phyloP scores from a whole-genome alignment of 2,888 invertebrate genomes.

The Temnothorax rugatulus region DNA sequence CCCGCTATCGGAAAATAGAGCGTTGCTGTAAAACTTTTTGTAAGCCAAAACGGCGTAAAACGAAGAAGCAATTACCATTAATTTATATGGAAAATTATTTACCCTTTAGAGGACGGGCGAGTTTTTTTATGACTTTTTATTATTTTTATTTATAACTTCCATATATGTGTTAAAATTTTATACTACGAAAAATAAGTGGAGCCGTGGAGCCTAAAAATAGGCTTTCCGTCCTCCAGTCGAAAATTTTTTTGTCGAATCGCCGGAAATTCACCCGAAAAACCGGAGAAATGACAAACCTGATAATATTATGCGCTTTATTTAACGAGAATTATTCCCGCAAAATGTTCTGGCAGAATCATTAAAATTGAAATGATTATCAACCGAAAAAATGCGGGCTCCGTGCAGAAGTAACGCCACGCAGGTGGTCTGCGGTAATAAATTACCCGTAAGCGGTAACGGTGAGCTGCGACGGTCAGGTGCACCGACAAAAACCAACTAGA shows the following conservation, averaged over 20 bases:
- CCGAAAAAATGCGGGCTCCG: constrained; percentile 62
- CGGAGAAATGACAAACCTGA: not conserved
- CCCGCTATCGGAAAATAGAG: too few relatives aligned
- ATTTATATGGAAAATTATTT: too few relatives aligned
- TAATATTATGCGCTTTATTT: not conserved
- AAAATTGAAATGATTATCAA: constrained; percentile 54
- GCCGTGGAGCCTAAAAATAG: too few relatives aligned
- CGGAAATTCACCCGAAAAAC: not conserved
- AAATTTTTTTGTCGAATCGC: not conserved
- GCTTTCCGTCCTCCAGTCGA: too few relatives aligned
- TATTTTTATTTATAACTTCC: too few relatives aligned
- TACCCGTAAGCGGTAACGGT: constrained; percentile 73
- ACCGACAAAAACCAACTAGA: constrained; percentile 76
- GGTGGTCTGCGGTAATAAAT: constrained; percentile 81
- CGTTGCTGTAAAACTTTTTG: too few relatives aligned
- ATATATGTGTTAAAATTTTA: too few relatives aligned
- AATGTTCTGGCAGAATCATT: constrained; percentile 54
- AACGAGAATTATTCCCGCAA: not conserved
- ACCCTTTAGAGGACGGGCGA: too few relatives aligned
- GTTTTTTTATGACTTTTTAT: too few relatives aligned
- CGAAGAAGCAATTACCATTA: too few relatives aligned
- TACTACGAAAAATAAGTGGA: too few relatives aligned
- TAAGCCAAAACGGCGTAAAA: too few relatives aligned
- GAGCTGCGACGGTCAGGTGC: constrained; percentile 75
- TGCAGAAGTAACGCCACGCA: constrained; percentile 75